Evolutionary conservation across 1,140 invertebrate species (phyloP), one percentile per base, ranked within the genome.

Genomic region (Araneus ventricosus): DNA sequence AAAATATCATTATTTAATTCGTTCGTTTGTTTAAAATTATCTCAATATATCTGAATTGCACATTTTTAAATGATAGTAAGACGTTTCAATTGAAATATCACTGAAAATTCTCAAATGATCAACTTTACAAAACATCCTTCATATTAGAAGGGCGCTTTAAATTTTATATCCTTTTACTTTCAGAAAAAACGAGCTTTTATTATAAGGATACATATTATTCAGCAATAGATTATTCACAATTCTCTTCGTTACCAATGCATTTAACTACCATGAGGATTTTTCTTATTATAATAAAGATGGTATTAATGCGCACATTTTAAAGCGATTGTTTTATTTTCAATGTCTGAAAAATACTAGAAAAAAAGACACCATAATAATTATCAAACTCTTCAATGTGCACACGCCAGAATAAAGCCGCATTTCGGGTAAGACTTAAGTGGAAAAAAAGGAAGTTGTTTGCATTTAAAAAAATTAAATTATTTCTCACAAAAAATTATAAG

Each of bases 301-400:
- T 75, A 37, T 34, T 37, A 75, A 75, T 20, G 14, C 17, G 6
- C 5, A 6, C 17, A 75, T 75, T 75, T 34, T 22, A 34, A 37
- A 34, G 70, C 10, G 30, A 20, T 34, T 37, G 14, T 75, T 75
- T 30, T 20, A 75, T 34, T 75, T 75, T 1, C 6, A 34, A 75
- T 34, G 14, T 1, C 30, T 5, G 27, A 75, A 75, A 34, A 27
- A 20, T 34, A 37, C 30, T 20, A 37, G 8, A 17, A 27, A 37
- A 30, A 22, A 75, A 75, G 7, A 34, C 34, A 30, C 67, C 17
- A 75, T 75, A 37, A 34, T 75, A 34, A 34, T 37, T 0, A 20
- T 75, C 70, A 75, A 75, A 34, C 27, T 37, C 70, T 75, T 75
- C 70, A 75, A 75, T 75, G 30, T 34, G 70, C 30, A 75, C 30